These are phyloP conservation scores for Lamellibrachia columna DNA, from an alignment of 2,888 invertebrate genomes.

Conservation along the genomic window DNA sequence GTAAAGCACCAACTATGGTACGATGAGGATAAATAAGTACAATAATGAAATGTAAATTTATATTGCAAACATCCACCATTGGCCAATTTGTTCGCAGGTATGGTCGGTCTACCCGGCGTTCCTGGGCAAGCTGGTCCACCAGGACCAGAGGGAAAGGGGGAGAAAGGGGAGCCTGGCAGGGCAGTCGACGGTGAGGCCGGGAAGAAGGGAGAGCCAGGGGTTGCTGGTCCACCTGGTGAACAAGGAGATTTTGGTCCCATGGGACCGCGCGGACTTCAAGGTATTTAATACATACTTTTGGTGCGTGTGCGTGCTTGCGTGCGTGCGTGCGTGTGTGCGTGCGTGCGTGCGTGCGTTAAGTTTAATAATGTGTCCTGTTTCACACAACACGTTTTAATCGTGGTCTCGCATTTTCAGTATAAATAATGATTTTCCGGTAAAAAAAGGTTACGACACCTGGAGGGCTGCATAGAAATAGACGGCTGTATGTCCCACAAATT, in stretches of 20 bases:
- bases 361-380: no score
- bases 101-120: neutral
- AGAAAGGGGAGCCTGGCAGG: neutral
- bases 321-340: no score
- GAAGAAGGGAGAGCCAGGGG: neutral
- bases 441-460: neutral
- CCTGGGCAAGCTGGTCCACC: neutral
- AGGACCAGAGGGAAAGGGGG: slow-evolving; percentile 3
- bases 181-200: neutral
- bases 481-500: neutral
- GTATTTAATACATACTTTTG: neutral
- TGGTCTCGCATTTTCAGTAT: no score
- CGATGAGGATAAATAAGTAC: no score
- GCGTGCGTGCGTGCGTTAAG: no score
- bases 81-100: neutral
- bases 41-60: no score
- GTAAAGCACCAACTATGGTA: neutral
- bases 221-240: neutral
- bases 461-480: neutral
- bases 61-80: no score
- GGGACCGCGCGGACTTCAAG: neutral
- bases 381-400: no score
- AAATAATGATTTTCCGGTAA: neutral
- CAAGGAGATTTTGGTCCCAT: neutral
- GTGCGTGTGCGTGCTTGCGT: no score